These are phyloP conservation scores for Phallusia fumigata DNA, from an alignment of 23 tunicate species.

Conservation along the genomic window DNA sequence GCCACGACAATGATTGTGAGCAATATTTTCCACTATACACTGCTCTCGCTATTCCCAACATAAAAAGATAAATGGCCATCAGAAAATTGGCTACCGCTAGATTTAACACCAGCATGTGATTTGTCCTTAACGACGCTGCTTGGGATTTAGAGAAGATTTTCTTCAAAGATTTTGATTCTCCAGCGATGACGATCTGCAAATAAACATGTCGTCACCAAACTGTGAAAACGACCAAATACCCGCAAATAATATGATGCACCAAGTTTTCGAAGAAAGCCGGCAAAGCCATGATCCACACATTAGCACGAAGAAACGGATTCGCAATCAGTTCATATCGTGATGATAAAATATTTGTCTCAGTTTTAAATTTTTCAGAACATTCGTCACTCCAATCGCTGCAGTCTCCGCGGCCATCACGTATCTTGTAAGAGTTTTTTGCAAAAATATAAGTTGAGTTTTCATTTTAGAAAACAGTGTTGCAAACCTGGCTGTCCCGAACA, in stretches of 20 bases:
- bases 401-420: slow-evolving; percentile 24
- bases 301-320: slow-evolving; percentile 30
- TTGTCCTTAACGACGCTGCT: slow-evolving; percentile 15
- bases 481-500: not conserved
- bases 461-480: no score
- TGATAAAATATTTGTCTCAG: slow-evolving; percentile 17
- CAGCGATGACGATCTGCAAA: not conserved
- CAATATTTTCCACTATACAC: slow-evolving; percentile 38
- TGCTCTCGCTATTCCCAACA: slow-evolving; percentile 38
- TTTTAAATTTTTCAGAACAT: slow-evolving; percentile 13
- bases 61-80: slow-evolving; percentile 45
- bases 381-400: slow-evolving; percentile 48
- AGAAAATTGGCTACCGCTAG: slow-evolving; percentile 54
- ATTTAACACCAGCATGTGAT: slow-evolving; percentile 38
- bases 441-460: no score
- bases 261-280: slow-evolving; percentile 45
- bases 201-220: no score
- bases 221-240: no score
- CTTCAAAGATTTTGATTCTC: not conserved
- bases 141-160: not conserved
- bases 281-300: slow-evolving; percentile 67
- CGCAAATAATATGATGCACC: not conserved
- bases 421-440: no score
- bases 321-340: slow-evolving; percentile 46
- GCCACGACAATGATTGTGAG: slow-evolving; percentile 25